These are phyloP conservation scores for Lophius americanus DNA, from an alignment of 2,797 vertebrate genomes.

Conservation along the genomic window DNA sequence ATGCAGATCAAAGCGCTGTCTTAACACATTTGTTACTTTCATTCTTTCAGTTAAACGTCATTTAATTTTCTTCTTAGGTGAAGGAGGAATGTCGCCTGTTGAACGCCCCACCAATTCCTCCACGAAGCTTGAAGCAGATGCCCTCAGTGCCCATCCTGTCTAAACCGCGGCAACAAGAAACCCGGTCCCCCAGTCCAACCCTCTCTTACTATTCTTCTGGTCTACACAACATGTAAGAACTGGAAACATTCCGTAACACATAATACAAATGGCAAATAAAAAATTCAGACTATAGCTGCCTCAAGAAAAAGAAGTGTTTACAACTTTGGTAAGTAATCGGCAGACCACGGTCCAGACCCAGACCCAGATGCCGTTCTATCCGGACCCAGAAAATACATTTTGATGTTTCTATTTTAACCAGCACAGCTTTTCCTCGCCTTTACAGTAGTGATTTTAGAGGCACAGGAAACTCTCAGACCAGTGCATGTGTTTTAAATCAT, in stretches of 20 bases:
- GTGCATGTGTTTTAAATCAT: no score
- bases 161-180: constrained; percentile 88
- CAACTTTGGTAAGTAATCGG: no score
- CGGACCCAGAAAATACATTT: no score
- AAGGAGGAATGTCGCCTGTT: constrained; percentile 97
- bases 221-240: constrained; percentile 94
- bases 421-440: no score
- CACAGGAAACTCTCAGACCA: no score
- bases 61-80: constrained; percentile 80
- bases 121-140: constrained; percentile 89
- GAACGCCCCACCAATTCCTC: constrained; percentile 96
- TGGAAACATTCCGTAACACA: not conserved
- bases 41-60: constrained; percentile 7
- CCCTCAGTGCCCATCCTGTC: constrained; percentile 80
- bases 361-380: no score
- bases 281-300: not conserved
- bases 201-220: constrained; percentile 98
- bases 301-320: not conserved
- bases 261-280: not conserved
- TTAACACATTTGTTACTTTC: not conserved
- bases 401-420: no score
- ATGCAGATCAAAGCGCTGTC: not conserved
- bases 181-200: constrained; percentile 95
- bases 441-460: no score
- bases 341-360: no score